phyloP scores from a whole-genome alignment of 2,113 vertebrate species.

The Chaenogobius annularis region DNA sequence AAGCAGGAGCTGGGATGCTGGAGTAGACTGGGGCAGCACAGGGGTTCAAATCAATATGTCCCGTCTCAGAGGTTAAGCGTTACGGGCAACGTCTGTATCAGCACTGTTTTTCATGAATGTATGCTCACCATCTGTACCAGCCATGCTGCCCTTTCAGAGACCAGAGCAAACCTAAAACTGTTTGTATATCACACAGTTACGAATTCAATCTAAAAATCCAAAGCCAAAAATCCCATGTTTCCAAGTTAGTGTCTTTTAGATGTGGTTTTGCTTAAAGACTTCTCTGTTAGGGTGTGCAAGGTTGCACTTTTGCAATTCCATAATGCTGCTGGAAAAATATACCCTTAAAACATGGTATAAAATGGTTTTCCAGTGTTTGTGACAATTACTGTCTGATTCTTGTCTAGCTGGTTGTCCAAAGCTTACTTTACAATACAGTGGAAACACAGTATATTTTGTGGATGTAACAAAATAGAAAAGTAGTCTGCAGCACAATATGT shows the following conservation, averaged over 20 bases:
- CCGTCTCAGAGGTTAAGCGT: slow-evolving; percentile 64
- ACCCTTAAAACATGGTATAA: slow-evolving; percentile 76
- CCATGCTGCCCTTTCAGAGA: slow-evolving; percentile 72
- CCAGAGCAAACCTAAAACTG: slow-evolving; percentile 62
- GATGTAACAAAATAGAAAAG: slow-evolving; percentile 77
- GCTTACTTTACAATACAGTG: slow-evolving; percentile 77
- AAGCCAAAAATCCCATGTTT: slow-evolving; percentile 71
- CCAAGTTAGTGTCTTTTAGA: slow-evolving; percentile 67
- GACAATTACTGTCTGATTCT: slow-evolving; percentile 78
- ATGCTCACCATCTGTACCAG: slow-evolving; percentile 78
- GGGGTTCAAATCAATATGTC: slow-evolving; percentile 68
- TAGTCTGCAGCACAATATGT: slow-evolving; percentile 77
- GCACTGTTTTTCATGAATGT: slow-evolving; percentile 80
- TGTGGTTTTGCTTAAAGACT: slow-evolving; percentile 71
- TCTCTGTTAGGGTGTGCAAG: slow-evolving; percentile 76
- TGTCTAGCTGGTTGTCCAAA: slow-evolving; percentile 83
- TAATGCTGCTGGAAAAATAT: slow-evolving; percentile 81
- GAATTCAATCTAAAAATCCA: slow-evolving; percentile 64
- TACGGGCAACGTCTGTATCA: slow-evolving; percentile 70
- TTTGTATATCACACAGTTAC: slow-evolving; percentile 65
- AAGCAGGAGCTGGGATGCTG: slow-evolving; percentile 62
- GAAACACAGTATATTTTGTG: slow-evolving; percentile 77
- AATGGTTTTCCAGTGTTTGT: slow-evolving; percentile 80
- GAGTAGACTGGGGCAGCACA: slow-evolving; percentile 59
- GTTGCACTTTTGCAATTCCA: slow-evolving; percentile 81